Percentiles rank a stretch among this genome's conserved stretches.
These are phyloP conservation scores for Strigops habroptila DNA, from an alignment of 2,113 vertebrate genomes.

Conservation along the genomic window DNA sequence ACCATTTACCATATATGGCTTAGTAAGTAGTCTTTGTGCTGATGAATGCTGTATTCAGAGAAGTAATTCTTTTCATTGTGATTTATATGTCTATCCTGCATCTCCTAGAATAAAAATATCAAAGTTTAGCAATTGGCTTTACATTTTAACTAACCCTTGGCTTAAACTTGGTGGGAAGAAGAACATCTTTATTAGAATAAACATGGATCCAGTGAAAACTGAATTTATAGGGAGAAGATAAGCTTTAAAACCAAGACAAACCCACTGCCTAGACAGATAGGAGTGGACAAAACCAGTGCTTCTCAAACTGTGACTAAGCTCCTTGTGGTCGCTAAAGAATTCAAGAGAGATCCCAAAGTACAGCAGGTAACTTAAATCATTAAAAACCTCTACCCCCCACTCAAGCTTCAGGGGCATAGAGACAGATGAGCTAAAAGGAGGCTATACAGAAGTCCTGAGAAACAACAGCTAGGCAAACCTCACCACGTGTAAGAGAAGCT, in stretches of 20 bases:
- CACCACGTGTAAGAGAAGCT: accelerated
- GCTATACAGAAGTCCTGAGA: neutral
- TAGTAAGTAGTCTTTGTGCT: conserved; percentile 28
- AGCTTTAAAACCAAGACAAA: neutral
- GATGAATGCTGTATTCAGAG: conserved; percentile 33
- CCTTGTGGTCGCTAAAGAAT: neutral
- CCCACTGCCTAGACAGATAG: neutral
- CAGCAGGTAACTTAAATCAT: neutral
- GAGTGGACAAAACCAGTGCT: neutral
- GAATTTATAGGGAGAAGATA: neutral
- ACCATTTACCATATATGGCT: conserved; percentile 39
- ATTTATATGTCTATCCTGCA: neutral
- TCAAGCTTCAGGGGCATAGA: neutral
- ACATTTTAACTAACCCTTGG: neutral
- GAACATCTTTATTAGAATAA: neutral
- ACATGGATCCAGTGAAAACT: neutral
- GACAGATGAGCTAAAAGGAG: neutral
- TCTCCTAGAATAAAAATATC: neutral
- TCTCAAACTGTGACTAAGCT: neutral
- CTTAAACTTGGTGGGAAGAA: neutral
- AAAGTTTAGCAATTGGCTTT: neutral
- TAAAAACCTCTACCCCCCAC: neutral
- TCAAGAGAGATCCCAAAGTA: neutral
- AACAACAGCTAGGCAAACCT: neutral
- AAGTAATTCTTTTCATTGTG: neutral